Base-by-base conservation (phyloP, 2,888 invertebrate genomes). In the Lapara coniferarum region DNA sequence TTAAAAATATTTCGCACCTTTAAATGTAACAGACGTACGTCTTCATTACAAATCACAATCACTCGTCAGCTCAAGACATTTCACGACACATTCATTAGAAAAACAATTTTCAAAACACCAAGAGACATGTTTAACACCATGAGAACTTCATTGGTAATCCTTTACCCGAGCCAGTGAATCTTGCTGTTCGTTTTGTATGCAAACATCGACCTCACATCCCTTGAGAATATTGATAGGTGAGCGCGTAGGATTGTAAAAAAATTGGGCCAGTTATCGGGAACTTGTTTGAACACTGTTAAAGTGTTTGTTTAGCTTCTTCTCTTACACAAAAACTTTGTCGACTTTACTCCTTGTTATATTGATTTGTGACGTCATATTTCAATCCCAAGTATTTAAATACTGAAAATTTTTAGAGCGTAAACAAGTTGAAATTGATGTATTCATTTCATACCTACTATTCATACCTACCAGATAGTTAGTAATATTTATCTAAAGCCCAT, bases 161-260 rank as follows among this genome's bases (percentile, higher is more conserved):
- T 74, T 69, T 77, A 75, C 73, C 73, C 74, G 75, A 58, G 68
- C 69, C 73, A 44, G 66, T 71, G 71, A 71, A 66, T 72, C 70
- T 72, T 69, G 70, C 68, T 70, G 72, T 72, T 52, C 53, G 53
- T 52, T 52, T 30, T 30, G 66, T 52, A 51, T 51, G 51, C 51
- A 53, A 66, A 52, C 66, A 66, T 37, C 14, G 16, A 10, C 10
- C 37, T n/a, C n/a, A 49, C 5, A 37, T 66, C 30, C 66, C 71
- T 63, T 74, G 70, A 72, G 73, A 72, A 73, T 78, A 71, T 70
- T 71, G 66, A 53, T 57, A 66, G 30, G 66, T 14, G 16, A 19
- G n/a, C 66, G 30, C 30, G 52, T 52, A 30, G n/a, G 52, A 30
- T 52, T 52, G 37, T 52, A 66, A 66, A 66, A 30, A 66, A 52